Evolutionary conservation across 2,797 vertebrate genomes (phyloP), one percentile per base, ranked within the genome.

Genomic region (Ceyx erithaca): DNA sequence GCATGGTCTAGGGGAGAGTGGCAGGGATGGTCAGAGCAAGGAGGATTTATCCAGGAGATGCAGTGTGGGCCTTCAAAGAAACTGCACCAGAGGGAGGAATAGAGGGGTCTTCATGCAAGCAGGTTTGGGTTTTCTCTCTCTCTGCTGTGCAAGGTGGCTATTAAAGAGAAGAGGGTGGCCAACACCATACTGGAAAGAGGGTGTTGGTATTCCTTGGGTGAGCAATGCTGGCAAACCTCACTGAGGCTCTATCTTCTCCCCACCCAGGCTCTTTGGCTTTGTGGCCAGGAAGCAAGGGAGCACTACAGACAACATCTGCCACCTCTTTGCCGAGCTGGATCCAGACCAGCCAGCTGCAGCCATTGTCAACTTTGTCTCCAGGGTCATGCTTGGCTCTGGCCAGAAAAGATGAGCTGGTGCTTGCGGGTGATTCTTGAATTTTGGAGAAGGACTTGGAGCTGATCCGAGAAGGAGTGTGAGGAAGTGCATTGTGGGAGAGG

Each of bases 211-310:
- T 88, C 6, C 1, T 28, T 81, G 31, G 2, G 8, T 48, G 57
- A 81, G 48, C 9, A 69, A 8, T 2, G 14, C 17, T 85, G 69
- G 18, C 57, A 62, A 70, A 37, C 17, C 48, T 87, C 7, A 3
- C 66, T 79, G 67, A 90, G 8, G 6, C 22, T 87, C 35, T 73
- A 3, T 19, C 35, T 89, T 95, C n/a, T 93, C 19, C 43, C 15
- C 40, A 22, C 25, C 12, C 95, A 99, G 99, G 97, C 98, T 99
- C 96, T 99, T 99, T 1, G 99, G 99, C 63, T 99, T 99, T 1
- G 99, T 99, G 96, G 99, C 99, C 16, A 98, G 99, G 82, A 99
- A 99, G 96, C 99, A 99, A 97, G 99, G 99, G 95, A 99, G 99
- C 97, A 99, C 98, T 90, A 99, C 99, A 7, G 99, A 99, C 98